A percentile compares a stretch with the other conserved stretches of the same genome.
phyloP scores from a whole-genome alignment of 30 jellyfish, hydroid and myxozoan genomes.

The Hydractinia symbiolongicarpus region DNA sequence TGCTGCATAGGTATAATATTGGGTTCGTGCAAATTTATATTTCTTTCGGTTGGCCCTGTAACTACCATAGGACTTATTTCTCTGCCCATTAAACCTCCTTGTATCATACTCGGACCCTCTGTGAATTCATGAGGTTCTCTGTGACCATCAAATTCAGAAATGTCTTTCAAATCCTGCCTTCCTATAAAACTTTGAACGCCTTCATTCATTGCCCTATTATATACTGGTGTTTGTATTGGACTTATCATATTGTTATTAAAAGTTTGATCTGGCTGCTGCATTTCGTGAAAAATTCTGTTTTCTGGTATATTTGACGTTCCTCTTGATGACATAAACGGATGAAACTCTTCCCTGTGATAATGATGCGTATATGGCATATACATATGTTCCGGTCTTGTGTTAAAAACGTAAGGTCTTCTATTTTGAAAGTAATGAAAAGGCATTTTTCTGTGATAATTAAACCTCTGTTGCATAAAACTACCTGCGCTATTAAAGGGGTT shows the following conservation, averaged over 20 bases:
- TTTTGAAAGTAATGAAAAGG: constrained; percentile 13
- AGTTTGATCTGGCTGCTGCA: too few relatives aligned
- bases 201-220: too few relatives aligned
- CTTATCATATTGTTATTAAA: too few relatives aligned
- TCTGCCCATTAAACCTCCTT: not conserved
- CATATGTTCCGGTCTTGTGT: not conserved
- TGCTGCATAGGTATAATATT: constrained; percentile 4
- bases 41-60: constrained; percentile 8
- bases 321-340: not conserved
- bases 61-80: not conserved
- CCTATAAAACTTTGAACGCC: too few relatives aligned
- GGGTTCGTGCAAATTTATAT: not conserved
- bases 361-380: not conserved
- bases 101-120: not conserved
- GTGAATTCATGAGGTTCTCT: not conserved
- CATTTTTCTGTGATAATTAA: not conserved
- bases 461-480: not conserved
- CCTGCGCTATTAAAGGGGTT: constrained; percentile 49
- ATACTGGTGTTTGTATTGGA: too few relatives aligned
- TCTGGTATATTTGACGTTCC: too few relatives aligned
- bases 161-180: not conserved
- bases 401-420: not conserved
- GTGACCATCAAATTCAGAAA: not conserved
- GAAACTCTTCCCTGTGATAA: not conserved
- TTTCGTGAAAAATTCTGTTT: too few relatives aligned